phyloP scores from a whole-genome alignment of 2,888 invertebrate species.

The Carterocephalus palaemon region DNA sequence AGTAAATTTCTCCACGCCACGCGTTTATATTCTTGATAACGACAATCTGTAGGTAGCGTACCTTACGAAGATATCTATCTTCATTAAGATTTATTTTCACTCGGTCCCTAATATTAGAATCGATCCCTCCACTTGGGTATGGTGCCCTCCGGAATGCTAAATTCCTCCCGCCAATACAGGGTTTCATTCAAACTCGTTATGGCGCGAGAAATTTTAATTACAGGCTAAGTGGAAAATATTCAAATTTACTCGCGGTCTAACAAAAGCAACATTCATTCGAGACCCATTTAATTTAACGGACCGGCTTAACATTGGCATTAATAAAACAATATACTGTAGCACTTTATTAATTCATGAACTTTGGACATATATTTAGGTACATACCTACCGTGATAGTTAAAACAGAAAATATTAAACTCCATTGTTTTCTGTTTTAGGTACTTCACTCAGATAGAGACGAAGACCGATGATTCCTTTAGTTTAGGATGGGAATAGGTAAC shows the following conservation, averaged over 20 bases:
- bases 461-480: no score
- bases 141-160: slow-evolving; percentile 29
- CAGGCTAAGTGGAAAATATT: slow-evolving; percentile 50
- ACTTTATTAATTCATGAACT: slow-evolving; percentile 17
- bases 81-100: slow-evolving; percentile 10
- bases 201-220: slow-evolving; percentile 44
- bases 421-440: no score
- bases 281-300: slow-evolving; percentile 38
- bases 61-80: no score
- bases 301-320: slow-evolving; percentile 29
- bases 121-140: slow-evolving; percentile 27
- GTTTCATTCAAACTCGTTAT: slow-evolving; percentile 38
- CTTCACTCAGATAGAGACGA: no score
- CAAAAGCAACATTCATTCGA: slow-evolving; percentile 39
- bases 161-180: slow-evolving; percentile 30
- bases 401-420: no score
- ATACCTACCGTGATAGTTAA: no score
- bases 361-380: no score
- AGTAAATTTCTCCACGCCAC: no score
- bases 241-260: slow-evolving; percentile 44
- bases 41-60: no score
- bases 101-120: slow-evolving; percentile 11
- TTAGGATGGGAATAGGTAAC: no score
- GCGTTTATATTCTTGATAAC: no score
- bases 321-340: slow-evolving; percentile 30